Conservation (phyloP, 92 coral and sea anemone genomes). For the Siderastrea siderea region DNA sequence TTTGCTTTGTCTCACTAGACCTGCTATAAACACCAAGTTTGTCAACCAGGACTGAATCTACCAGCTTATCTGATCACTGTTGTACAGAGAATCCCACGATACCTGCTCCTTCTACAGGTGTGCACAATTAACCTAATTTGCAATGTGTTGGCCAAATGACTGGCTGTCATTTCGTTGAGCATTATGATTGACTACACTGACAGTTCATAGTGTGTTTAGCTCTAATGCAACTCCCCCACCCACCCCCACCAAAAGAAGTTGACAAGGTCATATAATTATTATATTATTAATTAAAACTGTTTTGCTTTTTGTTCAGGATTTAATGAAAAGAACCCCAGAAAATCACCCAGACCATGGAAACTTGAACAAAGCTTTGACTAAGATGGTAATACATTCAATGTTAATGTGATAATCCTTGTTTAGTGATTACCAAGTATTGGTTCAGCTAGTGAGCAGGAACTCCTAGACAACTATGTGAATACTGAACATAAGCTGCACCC, state of each 20-base stretch:
- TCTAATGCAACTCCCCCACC: no score
- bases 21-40: conserved; percentile 87
- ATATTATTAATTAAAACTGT: background rate
- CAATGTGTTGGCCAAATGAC: background rate
- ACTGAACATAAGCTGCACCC: no score
- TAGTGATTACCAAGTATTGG: no score
- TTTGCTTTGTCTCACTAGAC: conserved; percentile 40
- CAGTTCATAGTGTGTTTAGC: no score
- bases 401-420: no score
- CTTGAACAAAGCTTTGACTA: conserved; percentile 73
- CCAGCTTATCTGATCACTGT: conserved; percentile 94
- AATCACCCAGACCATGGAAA: conserved; percentile 83
- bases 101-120: conserved; percentile 91
- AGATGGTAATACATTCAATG: conserved; percentile 73
- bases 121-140: background rate
- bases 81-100: conserved; percentile 98
- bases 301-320: conserved; percentile 61
- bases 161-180: no score
- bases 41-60: conserved; percentile 95
- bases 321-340: conserved; percentile 82
- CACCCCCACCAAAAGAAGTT: no score
- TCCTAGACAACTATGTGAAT: no score
- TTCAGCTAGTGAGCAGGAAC: no score
- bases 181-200: no score
- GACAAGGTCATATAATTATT: background rate